Base-by-base conservation (phyloP, 2,797 vertebrate species). In the Gobio occitaniae region DNA sequence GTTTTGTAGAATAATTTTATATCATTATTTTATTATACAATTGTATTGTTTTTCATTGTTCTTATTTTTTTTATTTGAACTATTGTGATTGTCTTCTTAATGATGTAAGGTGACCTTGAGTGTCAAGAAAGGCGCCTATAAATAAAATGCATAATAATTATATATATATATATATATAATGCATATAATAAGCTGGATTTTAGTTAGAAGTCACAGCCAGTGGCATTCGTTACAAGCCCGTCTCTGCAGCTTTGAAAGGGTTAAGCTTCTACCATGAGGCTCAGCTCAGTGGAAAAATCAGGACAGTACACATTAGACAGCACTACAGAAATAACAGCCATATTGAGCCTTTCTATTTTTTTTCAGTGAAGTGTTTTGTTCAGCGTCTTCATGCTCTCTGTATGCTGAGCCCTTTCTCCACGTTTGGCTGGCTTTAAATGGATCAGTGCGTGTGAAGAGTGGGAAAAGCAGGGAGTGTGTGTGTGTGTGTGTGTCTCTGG, bases 361-460 rank as follows among this genome's bases (percentile, higher is more conserved):
- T 70, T 68, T 85, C 29, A 5, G 36, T 52, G 44, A n/a, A 44
- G 54, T 13, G 12, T 44, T 76, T 74, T 32, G 47, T 71, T 75
- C 61, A n/a, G 71, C 21, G 65, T 68, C 47, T 66, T 68, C 52
- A 41, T 82, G 74, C 70, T 83, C 32, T 69, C 32, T 12, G n/a
- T 36, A 32, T 56, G 72, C 80, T 86, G 83, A 88, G 70, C 78
- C 4, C 61, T 75, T 54, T 86, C 41, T 44, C 75, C 82, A 65
- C 54, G 41, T 89, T 87, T 84, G 80, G 66, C 86, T 84, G 84
- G 66, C 86, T 89, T 89, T 75, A 85, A 90, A 88, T 83, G 86
- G 86, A 82, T 85, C 68, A 70, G 80, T 79, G 78, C 17, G 76
- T 44, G 65, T 44, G 29, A 85, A 74, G 78, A 50, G 75, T 63